These are phyloP conservation scores for Poecilobothrus nobilitatus DNA, from an alignment of 2,888 invertebrate species.

Conservation along the genomic window DNA sequence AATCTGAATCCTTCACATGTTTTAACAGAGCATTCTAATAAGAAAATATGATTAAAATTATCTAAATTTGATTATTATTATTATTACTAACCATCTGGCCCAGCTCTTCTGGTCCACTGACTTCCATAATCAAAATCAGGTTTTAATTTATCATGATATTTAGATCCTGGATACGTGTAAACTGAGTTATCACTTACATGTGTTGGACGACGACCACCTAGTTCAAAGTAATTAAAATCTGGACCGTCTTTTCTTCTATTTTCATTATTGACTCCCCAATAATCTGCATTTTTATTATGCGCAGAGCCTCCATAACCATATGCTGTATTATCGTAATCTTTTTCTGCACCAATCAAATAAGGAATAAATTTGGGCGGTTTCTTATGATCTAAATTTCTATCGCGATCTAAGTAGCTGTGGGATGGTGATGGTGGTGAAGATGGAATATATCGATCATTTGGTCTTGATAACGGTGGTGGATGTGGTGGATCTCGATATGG, in stretches of 20 bases:
- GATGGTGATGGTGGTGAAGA: constrained; percentile 24
- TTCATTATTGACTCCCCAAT: constrained; percentile 48
- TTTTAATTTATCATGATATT: constrained; percentile 30
- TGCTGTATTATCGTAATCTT: constrained; percentile 52
- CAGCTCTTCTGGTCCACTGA: constrained; percentile 43
- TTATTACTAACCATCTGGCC: constrained; percentile 41
- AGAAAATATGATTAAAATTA: constrained; percentile 14
- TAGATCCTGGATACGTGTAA: constrained; percentile 45
- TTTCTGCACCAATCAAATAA: constrained; percentile 48
- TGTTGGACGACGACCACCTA: constrained; percentile 41
- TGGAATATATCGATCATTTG: constrained; percentile 18
- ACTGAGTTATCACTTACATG: constrained; percentile 41
- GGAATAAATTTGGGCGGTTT: constrained; percentile 45
- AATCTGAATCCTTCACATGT: constrained; percentile 67
- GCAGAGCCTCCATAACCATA: constrained; percentile 46
- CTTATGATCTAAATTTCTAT: constrained; percentile 29
- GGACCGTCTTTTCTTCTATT: constrained; percentile 38
- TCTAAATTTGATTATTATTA: background rate
- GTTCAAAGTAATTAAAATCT: constrained; percentile 43
- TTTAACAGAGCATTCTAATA: constrained; percentile 64
- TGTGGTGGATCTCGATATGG: constrained; percentile 34
- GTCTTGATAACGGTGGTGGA: constrained; percentile 1
- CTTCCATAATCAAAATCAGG: constrained; percentile 36
- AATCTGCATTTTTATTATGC: constrained; percentile 41
- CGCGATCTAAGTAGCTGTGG: constrained; percentile 33